Evolutionary conservation across 1,140 invertebrate species (phyloP).

Genomic region (Chironomus tepperi): DNA sequence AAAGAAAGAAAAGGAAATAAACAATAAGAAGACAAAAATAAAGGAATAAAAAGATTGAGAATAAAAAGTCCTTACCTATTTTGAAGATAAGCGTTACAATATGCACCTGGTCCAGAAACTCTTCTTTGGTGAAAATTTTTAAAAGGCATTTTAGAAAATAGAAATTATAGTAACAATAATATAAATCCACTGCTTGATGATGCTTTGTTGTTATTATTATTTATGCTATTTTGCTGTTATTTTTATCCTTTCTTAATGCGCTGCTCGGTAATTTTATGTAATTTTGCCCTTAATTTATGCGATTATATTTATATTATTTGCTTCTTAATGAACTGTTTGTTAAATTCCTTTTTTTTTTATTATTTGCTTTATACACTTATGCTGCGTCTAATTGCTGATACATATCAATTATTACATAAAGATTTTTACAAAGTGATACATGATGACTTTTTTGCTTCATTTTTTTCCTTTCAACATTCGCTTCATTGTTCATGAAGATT

Average conservation of each 20-base stretch:
- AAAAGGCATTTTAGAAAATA: conserved; percentile 19
- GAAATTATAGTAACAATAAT: conserved; percentile 2
- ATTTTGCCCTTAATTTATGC: too few species aligned
- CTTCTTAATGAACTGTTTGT: too few species aligned
- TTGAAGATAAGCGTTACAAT: conserved; percentile 20
- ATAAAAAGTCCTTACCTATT: conserved; percentile 5
- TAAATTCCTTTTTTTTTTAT: too few species aligned
- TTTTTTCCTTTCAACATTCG: too few species aligned
- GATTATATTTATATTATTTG: too few species aligned
- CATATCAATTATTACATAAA: too few species aligned
- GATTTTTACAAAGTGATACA: too few species aligned
- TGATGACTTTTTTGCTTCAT: too few species aligned
- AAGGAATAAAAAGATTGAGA: neutral
- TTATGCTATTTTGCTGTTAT: neutral
- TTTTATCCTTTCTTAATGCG: neutral
- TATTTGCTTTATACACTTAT: too few species aligned
- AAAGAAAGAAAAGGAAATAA: neutral
- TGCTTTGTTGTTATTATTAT: neutral
- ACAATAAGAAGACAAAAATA: neutral
- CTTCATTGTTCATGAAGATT: too few species aligned
- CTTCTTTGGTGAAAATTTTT: conserved; percentile 22
- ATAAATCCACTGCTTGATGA: conserved; percentile 1
- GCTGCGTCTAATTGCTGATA: too few species aligned
- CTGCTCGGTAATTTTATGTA: too few species aligned
- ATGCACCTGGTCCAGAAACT: conserved; percentile 20